Percentiles rank a stretch among this genome's conserved stretches.
Evolutionary conservation across 2,888 invertebrate genomes (phyloP).

Genomic region (Zeuzera pyrina): DNA sequence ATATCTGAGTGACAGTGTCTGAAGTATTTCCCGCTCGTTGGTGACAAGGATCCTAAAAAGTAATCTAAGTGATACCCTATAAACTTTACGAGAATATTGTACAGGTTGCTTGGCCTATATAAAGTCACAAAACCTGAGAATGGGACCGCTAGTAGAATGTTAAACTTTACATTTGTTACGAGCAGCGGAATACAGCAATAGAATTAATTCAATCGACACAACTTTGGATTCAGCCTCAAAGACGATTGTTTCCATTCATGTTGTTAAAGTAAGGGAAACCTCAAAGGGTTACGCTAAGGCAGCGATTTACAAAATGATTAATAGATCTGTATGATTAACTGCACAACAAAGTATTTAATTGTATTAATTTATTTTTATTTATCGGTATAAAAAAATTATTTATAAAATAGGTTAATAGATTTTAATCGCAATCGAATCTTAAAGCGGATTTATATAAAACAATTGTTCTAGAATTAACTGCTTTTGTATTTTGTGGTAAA

Average conservation of each 20-base stretch:
- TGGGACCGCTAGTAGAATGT: constrained; percentile 40
- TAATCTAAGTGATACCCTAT: too few species aligned
- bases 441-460: too few species aligned
- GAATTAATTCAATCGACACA: constrained; percentile 67
- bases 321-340: constrained; percentile 32
- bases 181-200: constrained; percentile 55
- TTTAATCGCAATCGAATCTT: too few species aligned
- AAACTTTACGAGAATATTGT: too few species aligned
- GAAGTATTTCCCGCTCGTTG: too few species aligned
- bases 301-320: constrained; percentile 41
- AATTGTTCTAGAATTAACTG: too few species aligned
- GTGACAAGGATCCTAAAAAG: too few species aligned
- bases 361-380: constrained; percentile 1
- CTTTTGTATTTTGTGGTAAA: too few species aligned
- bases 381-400: too few species aligned
- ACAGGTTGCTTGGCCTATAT: too few species aligned
- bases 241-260: constrained; percentile 55
- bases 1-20: too few species aligned
- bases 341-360: constrained; percentile 13
- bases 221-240: constrained; percentile 57
- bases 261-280: constrained; percentile 48
- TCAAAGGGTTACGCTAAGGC: constrained; percentile 46
- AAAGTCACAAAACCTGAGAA: constrained; percentile 23
- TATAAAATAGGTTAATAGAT: too few species aligned
- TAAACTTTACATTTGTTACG: constrained; percentile 57